These are phyloP conservation scores for Coreius guichenoti DNA, from an alignment of 2,797 vertebrate genomes.

Conservation along the genomic window DNA sequence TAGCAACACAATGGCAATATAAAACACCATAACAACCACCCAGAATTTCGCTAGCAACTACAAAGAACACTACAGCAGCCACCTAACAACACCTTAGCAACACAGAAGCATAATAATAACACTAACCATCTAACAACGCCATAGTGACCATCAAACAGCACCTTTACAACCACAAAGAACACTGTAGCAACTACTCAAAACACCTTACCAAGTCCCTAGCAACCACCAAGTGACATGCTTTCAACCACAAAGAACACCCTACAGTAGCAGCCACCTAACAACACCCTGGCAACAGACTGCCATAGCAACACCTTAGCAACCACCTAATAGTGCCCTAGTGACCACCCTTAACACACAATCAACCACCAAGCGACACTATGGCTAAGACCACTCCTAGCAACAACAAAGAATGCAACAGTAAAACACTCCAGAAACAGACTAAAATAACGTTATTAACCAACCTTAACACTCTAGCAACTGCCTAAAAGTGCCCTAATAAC, in stretches of 20 bases:
- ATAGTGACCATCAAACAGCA: background rate
- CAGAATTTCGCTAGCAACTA: background rate
- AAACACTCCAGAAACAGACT: no score
- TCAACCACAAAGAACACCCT: background rate
- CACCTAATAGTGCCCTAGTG: background rate
- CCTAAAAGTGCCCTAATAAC: no score
- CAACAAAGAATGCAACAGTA: no score
- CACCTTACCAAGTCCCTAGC: background rate
- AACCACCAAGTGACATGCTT: background rate
- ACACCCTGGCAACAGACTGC: background rate
- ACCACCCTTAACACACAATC: no score
- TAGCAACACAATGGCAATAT: background rate
- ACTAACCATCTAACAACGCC: background rate
- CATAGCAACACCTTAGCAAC: no score
- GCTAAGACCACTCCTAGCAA: no score
- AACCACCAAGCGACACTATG: no score
- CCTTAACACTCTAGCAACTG: no score
- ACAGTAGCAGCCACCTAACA: background rate
- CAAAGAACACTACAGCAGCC: background rate
- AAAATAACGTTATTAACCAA: no score
- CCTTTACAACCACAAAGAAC: background rate
- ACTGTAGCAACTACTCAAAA: background rate
- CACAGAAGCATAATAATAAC: background rate
- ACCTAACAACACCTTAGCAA: background rate
- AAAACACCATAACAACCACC: background rate